Evolutionary conservation across 2,888 invertebrate species (phyloP).

Genomic region (Pristionchus arcanus): DNA sequence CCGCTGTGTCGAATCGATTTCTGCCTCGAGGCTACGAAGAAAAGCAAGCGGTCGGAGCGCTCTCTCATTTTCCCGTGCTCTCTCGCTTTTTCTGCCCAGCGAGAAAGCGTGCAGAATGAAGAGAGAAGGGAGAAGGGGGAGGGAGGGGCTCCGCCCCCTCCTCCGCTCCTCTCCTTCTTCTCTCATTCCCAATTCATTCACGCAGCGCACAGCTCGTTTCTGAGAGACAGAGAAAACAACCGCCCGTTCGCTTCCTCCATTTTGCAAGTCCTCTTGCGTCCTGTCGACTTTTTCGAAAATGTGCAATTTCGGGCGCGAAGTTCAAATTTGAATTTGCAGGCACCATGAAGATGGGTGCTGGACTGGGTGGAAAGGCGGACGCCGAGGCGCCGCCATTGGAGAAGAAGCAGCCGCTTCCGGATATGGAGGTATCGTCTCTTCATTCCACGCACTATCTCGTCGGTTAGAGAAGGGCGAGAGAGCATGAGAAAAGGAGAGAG

Average conservation of each 20-base stretch:
- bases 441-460: neutral
- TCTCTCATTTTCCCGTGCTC: neutral
- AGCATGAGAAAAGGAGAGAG: neutral
- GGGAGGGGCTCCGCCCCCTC: slow-evolving; percentile 16
- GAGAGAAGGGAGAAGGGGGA: neutral
- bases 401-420: neutral
- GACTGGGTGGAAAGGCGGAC: slow-evolving; percentile 15
- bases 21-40: neutral
- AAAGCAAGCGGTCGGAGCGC: neutral
- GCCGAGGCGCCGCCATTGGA: neutral
- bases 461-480: neutral
- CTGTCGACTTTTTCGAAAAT: neutral
- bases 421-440: neutral
- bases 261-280: neutral
- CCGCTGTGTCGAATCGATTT: neutral
- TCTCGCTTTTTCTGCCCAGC: neutral
- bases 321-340: neutral
- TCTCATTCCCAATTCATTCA: slow-evolving; percentile 51
- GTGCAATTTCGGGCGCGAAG: neutral
- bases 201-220: neutral
- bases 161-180: neutral
- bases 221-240: slow-evolving; percentile 13
- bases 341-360: slow-evolving; percentile 10
- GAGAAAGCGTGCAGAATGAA: neutral
- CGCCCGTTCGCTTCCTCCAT: neutral